Base-by-base conservation (phyloP, 2,888 invertebrate genomes). In the Cenopis cana region DNA sequence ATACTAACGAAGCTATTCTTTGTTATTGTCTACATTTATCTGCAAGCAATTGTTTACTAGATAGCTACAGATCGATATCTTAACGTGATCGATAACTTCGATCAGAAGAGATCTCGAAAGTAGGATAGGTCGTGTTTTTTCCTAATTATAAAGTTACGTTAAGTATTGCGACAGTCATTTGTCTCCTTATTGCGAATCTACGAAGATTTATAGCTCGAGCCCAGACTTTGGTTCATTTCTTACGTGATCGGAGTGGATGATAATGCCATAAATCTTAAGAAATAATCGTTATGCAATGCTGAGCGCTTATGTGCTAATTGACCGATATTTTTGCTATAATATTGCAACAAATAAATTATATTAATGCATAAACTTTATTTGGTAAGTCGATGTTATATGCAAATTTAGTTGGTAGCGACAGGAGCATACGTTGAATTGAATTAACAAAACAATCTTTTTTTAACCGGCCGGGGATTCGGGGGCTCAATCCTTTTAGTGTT, bases 81-180 rank as follows among this genome's bases (percentile, higher is more conserved):
- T 73, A 74, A 77, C 82, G 87, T 89, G 89, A 88, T 88, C 87
- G 90, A 91, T 90, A 86, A 84, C 81, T 78, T 76, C 80, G 81
- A 85, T 89, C 85, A 84, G 87, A 88, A 86, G 85, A 86, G 84
- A 87, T 85, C 82, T 85, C 84, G 86, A 89, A 90, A 92, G 89
- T 86, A 83, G 86, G 81, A 85, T 89, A 89, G 85, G 85, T 91
- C 91, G 91, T 91, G 90, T 87, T 87, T 87, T 87, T 86, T 85
- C 86, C 91, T 91, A 91, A 91, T 91, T 89, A 89, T 85, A 76
- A 80, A 82, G 83, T 91, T 89, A 88, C 89, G 88, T 87, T 86
- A 79, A 76, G 75, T 75, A 82, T 91, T 91, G 86, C 89, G 87
- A 88, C 85, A 87, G 84, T 80, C 84, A 80, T 87, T 83, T 89